A percentile compares a stretch with the other conserved stretches of the same genome.
Evolutionary conservation across 2,797 vertebrate species (phyloP).

Genomic region (Cynopterus sphinx): DNA sequence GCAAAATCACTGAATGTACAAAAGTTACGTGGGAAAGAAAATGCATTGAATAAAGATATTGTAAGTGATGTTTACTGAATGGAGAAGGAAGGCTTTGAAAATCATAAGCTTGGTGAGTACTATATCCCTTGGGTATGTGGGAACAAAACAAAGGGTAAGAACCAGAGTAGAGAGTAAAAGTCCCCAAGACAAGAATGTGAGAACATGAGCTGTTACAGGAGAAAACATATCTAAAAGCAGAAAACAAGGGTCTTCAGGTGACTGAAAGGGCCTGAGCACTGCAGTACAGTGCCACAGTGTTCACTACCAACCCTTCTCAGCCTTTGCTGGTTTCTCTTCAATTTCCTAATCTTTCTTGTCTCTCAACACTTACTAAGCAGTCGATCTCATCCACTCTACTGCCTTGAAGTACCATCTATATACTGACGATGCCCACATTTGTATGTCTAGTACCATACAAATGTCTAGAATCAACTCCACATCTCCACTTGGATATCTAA

Average conservation of each 20-base stretch:
- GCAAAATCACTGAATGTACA: not conserved
- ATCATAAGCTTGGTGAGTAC: not conserved
- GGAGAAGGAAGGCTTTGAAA: not conserved
- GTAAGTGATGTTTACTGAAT: not conserved
- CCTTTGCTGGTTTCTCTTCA: not conserved
- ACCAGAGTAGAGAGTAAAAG: not conserved
- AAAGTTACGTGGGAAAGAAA: not conserved
- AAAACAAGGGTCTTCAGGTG: not conserved
- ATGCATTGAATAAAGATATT: not conserved
- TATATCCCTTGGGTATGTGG: not conserved
- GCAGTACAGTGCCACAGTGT: not conserved
- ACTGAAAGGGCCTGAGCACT: not conserved
- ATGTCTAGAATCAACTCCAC: not conserved
- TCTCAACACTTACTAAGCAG: not conserved
- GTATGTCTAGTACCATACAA: not conserved
- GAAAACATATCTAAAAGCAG: not conserved
- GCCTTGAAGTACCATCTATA: not conserved
- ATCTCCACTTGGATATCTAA: not conserved
- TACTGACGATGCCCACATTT: too few species aligned
- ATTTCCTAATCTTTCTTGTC: not conserved
- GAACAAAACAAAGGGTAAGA: not conserved
- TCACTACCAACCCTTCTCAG: not conserved
- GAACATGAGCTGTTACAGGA: not conserved
- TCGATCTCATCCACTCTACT: not conserved
- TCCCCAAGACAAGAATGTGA: not conserved